Conservation (phyloP, 2,888 invertebrate species). For the Drosophila mimica region DNA sequence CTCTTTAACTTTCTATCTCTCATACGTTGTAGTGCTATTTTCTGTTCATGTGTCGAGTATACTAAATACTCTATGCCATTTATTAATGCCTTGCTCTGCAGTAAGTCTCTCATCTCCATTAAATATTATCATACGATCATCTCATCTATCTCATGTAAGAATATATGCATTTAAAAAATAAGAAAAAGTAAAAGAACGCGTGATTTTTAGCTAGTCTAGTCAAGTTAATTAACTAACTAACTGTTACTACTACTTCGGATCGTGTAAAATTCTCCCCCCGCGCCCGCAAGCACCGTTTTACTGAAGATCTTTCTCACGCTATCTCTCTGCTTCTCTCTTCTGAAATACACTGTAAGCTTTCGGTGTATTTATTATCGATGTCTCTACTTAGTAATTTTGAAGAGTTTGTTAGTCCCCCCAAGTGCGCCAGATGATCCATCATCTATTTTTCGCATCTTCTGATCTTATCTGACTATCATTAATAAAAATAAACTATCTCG, state of each 20-base stretch:
- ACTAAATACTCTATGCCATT: constrained; percentile 25
- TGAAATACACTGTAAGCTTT: constrained; percentile 25
- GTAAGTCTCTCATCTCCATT: constrained; percentile 30
- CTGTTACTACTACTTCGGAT: constrained; percentile 17
- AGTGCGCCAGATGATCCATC: constrained; percentile 33
- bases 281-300: constrained; percentile 40
- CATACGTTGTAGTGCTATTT: constrained; percentile 57
- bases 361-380: constrained; percentile 50
- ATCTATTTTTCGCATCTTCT: constrained; percentile 20
- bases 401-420: constrained; percentile 27
- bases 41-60: constrained; percentile 39
- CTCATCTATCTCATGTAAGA: constrained; percentile 29
- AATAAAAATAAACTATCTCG: not conserved
- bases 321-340: not conserved
- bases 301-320: constrained; percentile 36
- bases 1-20: constrained; percentile 38
- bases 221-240: constrained; percentile 29
- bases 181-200: constrained; percentile 50
- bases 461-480: constrained; percentile 10
- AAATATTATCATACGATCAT: constrained; percentile 2
- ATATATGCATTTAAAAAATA: constrained; percentile 26
- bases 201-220: constrained; percentile 59
- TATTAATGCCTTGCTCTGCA: constrained; percentile 67
- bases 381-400: constrained; percentile 30
- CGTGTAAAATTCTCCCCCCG: constrained; percentile 35